Conservation (phyloP, 1,140 invertebrate species). For the Drosophila sp. region DNA sequence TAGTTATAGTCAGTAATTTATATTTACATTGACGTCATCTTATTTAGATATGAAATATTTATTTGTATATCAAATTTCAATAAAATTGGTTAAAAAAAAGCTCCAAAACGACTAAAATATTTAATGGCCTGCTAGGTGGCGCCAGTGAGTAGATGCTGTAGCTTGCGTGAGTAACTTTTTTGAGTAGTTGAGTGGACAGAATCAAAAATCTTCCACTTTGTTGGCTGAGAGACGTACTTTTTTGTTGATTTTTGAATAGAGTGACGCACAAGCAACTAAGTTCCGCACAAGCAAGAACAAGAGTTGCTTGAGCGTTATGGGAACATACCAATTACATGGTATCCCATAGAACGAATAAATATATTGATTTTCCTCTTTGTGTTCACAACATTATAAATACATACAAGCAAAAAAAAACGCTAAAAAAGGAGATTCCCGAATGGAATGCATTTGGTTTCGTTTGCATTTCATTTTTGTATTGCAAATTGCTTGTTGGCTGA, state of each 20-base stretch:
- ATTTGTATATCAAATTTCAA: background rate
- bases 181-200: too few relatives aligned
- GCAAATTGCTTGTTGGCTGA: constrained; percentile 51
- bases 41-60: background rate
- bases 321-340: background rate
- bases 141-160: too few relatives aligned
- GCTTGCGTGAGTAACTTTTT: too few relatives aligned
- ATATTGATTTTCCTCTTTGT: background rate
- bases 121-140: too few relatives aligned
- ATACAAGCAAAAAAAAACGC: background rate
- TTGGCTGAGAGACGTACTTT: too few relatives aligned
- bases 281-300: too few relatives aligned
- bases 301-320: too few relatives aligned
- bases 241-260: too few relatives aligned
- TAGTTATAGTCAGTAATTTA: too few relatives aligned
- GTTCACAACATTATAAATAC: background rate
- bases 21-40: background rate
- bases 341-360: background rate
- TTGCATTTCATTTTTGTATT: constrained; percentile 74
- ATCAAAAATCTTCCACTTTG: too few relatives aligned
- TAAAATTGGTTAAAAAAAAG: background rate
- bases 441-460: constrained; percentile 54
- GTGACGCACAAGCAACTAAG: too few relatives aligned
- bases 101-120: too few relatives aligned
- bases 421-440: constrained; percentile 31